phyloP scores from a whole-genome alignment of 1,140 invertebrate species.

The Amyelois transitella region DNA sequence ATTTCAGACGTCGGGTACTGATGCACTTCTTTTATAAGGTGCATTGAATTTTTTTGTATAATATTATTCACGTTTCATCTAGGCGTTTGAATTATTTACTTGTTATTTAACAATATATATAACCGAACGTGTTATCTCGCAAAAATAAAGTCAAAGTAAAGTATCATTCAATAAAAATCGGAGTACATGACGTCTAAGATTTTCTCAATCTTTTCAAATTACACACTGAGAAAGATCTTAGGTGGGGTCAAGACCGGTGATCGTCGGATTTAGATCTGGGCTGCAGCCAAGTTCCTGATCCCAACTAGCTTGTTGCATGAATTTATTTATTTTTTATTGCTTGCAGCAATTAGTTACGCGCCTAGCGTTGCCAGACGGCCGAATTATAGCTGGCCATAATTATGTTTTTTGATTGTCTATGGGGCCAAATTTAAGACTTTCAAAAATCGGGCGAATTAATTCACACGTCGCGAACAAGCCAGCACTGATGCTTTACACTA shows the following conservation, averaged over 20 bases:
- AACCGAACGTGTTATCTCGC: too few species aligned
- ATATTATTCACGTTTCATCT: not conserved
- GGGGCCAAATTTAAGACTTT: too few species aligned
- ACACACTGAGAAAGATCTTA: constrained; percentile 45
- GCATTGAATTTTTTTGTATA: not conserved
- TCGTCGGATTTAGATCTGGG: constrained; percentile 65
- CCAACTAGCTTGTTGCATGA: constrained; percentile 17
- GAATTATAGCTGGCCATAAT: too few species aligned
- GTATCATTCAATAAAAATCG: too few species aligned
- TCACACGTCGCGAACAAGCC: too few species aligned
- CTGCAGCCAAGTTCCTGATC: constrained; percentile 43
- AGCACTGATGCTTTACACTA: too few species aligned
- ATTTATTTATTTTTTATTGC: constrained; percentile 25
- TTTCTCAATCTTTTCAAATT: constrained; percentile 26
- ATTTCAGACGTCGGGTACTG: constrained; percentile 14
- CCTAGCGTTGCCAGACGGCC: too few species aligned
- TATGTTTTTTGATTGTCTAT: too few species aligned
- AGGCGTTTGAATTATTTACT: not conserved
- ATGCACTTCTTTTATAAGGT: constrained; percentile 16
- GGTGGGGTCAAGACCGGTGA: constrained; percentile 60
- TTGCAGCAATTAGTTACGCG: constrained; percentile 16
- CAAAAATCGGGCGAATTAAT: too few species aligned
- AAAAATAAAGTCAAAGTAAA: too few species aligned
- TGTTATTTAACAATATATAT: too few species aligned
- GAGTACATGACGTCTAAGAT: not conserved